Evolutionary conservation across 2,888 invertebrate species (phyloP), one percentile per base, ranked within the genome.

Genomic region (Allophyes oxyacanthae): DNA sequence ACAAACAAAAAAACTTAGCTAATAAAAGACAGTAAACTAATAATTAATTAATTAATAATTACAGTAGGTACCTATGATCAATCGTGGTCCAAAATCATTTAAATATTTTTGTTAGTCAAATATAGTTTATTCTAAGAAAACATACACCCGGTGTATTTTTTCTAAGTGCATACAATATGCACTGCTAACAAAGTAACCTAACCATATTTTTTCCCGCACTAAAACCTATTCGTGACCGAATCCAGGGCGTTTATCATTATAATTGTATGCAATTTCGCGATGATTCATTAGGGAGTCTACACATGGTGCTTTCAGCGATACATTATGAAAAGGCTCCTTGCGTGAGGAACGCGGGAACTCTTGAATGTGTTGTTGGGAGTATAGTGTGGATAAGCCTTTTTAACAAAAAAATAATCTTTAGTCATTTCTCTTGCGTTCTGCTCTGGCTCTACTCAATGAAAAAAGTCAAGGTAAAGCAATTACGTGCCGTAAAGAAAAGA

Each of bases 261-360:
- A 86, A 86, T 87, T 82, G 82, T 85, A 85, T 86, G 87, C 86
- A 86, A 84, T 83, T 81, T 73, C 70, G 65, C 75, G 84, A 82
- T 87, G 86, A 87, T 90, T 88, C 86, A 90, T 88, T 89, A 90
- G 78, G 81, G 78, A 77, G 84, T 82, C 85, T 85, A 84, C 90
- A 89, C 88, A 88, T 87, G 88, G 86, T 83, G 81, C 82, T 88
- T 88, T 88, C 85, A 86, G 88, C 84, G 83, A 89, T 90, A 84
- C 88, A 89, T 90, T 88, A 89, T 89, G 85, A 85, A 87, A 81
- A 83, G 85, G 80, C 75, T 82, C 77, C 78, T 91, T 82, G 91
- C 91, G 91, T 90, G 91, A 86, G 69, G 76, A 72, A 74, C 86
- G 88, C 87, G 90, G 89, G 88, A 90, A 88, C 77, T 73, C 75